Evolutionary conservation across 2,113 vertebrate genomes (phyloP).

Genomic region (Octodon degus): DNA sequence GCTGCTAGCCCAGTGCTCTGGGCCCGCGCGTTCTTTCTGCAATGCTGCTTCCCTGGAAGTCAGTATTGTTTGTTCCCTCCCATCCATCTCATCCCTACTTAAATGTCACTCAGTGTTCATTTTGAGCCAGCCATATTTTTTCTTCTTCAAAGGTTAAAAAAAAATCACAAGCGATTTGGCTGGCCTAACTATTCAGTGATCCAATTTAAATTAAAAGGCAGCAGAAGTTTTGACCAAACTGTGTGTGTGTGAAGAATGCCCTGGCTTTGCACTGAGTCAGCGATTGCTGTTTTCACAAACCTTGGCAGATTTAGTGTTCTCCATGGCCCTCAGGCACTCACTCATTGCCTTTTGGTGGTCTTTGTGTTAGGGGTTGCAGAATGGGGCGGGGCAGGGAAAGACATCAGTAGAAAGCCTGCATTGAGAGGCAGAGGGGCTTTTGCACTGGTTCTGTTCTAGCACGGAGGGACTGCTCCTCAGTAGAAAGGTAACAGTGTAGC

Average conservation of each 20-base stretch:
- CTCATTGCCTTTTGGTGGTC: not conserved
- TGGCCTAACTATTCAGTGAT: not conserved
- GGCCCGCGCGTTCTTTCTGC: not conserved
- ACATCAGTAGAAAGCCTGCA: not conserved
- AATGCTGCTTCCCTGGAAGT: not conserved
- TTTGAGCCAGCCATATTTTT: not conserved
- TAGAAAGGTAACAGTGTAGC: not conserved
- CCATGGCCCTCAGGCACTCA: not conserved
- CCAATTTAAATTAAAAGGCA: conserved; percentile 32
- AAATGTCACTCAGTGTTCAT: not conserved
- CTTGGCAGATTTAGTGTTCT: conserved; percentile 13
- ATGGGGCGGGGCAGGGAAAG: not conserved
- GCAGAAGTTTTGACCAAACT: not conserved
- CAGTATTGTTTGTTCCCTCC: not conserved
- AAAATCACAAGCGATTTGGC: conserved; percentile 38
- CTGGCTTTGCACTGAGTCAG: conserved; percentile 6
- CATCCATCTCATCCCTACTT: not conserved
- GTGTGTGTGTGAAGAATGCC: not conserved
- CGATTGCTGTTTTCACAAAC: conserved; percentile 26
- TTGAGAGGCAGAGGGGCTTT: conserved; percentile 24
- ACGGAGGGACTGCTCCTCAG: not conserved
- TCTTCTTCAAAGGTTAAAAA: conserved; percentile 32
- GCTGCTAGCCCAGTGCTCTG: not conserved
- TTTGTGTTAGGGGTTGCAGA: conserved; percentile 13
- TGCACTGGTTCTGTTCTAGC: conserved; percentile 10